Evolutionary conservation across 1,140 invertebrate genomes (phyloP).

Genomic region (Aphidius gifuensis): DNA sequence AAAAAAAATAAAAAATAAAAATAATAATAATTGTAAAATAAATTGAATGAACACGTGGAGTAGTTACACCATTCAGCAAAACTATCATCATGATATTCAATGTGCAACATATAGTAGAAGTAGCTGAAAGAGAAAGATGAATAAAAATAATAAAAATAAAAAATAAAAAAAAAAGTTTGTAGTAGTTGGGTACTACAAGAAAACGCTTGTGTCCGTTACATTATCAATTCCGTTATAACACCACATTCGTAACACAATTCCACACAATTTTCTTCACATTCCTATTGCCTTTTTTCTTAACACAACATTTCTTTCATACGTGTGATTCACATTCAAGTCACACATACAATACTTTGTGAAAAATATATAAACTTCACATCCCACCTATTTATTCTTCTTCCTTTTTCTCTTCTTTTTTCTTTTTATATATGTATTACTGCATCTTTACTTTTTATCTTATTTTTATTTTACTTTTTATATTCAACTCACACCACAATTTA

Average conservation of each 20-base stretch:
- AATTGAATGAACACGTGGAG: slow-evolving; percentile 36
- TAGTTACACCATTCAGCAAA: too few species aligned
- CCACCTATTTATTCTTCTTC: neutral
- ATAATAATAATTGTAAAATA: slow-evolving; percentile 9
- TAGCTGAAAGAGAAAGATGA: slow-evolving; percentile 19
- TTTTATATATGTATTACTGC: too few species aligned
- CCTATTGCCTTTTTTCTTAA: slow-evolving; percentile 21
- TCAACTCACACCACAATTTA: slow-evolving; percentile 15
- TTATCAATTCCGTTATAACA: slow-evolving; percentile 54
- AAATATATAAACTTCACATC: slow-evolving; percentile 19
- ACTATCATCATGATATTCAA: too few species aligned
- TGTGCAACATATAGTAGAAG: too few species aligned
- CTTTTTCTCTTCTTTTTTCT: neutral
- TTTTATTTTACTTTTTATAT: neutral
- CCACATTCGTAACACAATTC: slow-evolving; percentile 50
- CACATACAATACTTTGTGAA: slow-evolving; percentile 4
- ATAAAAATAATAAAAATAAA: slow-evolving; percentile 26
- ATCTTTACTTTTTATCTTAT: too few species aligned
- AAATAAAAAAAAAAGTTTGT: slow-evolving; percentile 30
- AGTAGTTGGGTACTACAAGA: slow-evolving; percentile 2
- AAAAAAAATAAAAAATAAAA: too few species aligned
- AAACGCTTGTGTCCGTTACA: slow-evolving; percentile 41
- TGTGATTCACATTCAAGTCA: slow-evolving; percentile 18
- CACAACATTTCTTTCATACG: slow-evolving; percentile 15
- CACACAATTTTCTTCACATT: slow-evolving; percentile 2